phyloP scores from a whole-genome alignment of 2,888 invertebrate genomes.

The Yponomeuta plumbellus region DNA sequence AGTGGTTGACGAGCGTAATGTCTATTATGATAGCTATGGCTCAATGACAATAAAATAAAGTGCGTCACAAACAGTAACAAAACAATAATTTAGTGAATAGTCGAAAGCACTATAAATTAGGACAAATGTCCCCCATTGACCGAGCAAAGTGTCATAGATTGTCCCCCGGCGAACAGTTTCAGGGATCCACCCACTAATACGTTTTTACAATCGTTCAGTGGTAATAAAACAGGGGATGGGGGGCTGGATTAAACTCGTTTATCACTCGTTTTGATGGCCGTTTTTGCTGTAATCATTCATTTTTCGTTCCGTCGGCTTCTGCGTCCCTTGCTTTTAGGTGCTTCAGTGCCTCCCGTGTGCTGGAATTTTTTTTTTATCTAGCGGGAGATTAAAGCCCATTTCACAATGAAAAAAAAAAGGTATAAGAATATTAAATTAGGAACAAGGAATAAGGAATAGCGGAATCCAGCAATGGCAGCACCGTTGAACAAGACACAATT shows the following conservation, averaged over 20 bases:
- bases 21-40: conserved; percentile 20
- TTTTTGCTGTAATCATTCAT: conserved; percentile 76
- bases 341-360: conserved; percentile 16
- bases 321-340: conserved; percentile 60
- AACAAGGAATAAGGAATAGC: no score
- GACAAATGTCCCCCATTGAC: conserved; percentile 46
- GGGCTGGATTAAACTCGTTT: conserved; percentile 72
- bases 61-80: conserved; percentile 34
- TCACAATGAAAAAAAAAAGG: no score
- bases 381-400: no score
- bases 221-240: conserved; percentile 71
- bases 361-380: conserved; percentile 7
- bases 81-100: conserved; percentile 41
- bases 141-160: conserved; percentile 62
- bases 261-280: conserved; percentile 75
- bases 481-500: no score
- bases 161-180: conserved; percentile 14
- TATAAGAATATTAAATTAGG: no score
- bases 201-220: conserved; percentile 72
- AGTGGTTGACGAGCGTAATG: no score
- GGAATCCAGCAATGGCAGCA: no score
- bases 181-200: conserved; percentile 60
- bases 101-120: conserved; percentile 46
- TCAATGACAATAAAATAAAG: conserved; percentile 16
- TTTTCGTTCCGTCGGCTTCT: conserved; percentile 72